Base-by-base conservation (phyloP, 2,797 vertebrate genomes). In the Semotilus atromaculatus region DNA sequence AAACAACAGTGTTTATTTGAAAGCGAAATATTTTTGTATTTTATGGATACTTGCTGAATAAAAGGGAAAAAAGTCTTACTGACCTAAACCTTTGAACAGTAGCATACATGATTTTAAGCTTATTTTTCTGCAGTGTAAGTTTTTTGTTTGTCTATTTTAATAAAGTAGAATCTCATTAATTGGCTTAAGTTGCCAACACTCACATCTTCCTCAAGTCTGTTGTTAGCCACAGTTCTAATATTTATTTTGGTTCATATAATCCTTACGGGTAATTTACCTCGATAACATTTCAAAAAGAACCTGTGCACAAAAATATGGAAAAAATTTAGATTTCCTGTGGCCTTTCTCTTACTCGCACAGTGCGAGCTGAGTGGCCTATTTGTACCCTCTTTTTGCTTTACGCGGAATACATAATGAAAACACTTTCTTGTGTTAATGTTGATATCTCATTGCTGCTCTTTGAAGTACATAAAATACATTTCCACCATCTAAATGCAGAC, bases 251-350 rank as follows among this genome's bases (percentile, higher is more conserved):
- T 14, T 34, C 6, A 34, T 80, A 16, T 55, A 64, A 83, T 75
- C 81, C 72, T 75, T 14, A 75, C 66, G 70, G 55, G 64, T 82
- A 2, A 82, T 73, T 82, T 75, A 48, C 45, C 58, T 26, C 16
- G 1, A 74, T 51, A 75, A 51, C 19, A 62, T n/a, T 55, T 26
- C 21, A 31, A 73, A 82, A 53, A 67, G 2, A 76, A 19, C 72
- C 10, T 43, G 31, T 66, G 45, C 34, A 10, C 34, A 53, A 31
- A 36, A 76, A 83, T 75, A 67, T 67, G 21, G 40, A 75, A 76
- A 34, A 55, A 67, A n/a, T 73, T 70, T 45, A 48, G 26, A 45
- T 83, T 75, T 75, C 21, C 43, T 38, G 29, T 76, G 60, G 31
- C 31, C 45, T n/a, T 75, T 66, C 29, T 75, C 10, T 64, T 38